phyloP scores from a whole-genome alignment of 2,888 invertebrate genomes.

The Amphipoea lucens region DNA sequence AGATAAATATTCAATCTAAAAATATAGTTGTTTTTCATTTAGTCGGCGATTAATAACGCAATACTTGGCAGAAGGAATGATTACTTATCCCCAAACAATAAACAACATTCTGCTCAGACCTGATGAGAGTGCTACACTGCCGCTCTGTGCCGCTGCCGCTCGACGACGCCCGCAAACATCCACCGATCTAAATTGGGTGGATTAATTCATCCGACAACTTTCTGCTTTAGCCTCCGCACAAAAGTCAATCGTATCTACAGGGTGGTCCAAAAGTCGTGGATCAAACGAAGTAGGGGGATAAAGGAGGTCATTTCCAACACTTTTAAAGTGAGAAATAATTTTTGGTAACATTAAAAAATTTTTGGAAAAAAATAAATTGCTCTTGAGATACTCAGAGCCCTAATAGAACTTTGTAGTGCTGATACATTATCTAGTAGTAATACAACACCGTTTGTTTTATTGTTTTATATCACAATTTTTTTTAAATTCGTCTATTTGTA shows the following conservation, averaged over 20 bases:
- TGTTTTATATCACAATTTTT: no score
- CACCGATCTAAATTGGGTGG: slow-evolving; percentile 64
- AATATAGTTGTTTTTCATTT: slow-evolving; percentile 26
- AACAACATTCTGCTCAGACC: slow-evolving; percentile 37
- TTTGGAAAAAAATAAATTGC: no score
- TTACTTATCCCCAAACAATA: slow-evolving; percentile 42
- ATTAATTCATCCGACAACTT: slow-evolving; percentile 56
- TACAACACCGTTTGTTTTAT: no score
- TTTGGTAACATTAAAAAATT: no score
- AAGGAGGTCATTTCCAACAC: no score
- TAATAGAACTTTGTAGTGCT: no score
- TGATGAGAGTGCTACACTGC: slow-evolving; percentile 24
- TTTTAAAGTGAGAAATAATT: no score
- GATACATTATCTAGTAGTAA: no score
- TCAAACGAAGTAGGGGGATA: no score
- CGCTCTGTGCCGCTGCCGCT: not conserved
- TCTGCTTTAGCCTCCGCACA: not conserved
- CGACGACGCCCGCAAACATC: slow-evolving; percentile 48
- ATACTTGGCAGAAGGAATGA: slow-evolving; percentile 28
- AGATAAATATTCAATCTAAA: slow-evolving; percentile 19
- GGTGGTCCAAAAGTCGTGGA: no score
- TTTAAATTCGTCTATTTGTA: no score
- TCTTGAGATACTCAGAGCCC: no score
- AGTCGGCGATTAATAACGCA: slow-evolving; percentile 19
- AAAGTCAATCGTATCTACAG: slow-evolving; percentile 11